phyloP scores from a whole-genome alignment of 2,797 vertebrate species.

The Balearica regulorum region DNA sequence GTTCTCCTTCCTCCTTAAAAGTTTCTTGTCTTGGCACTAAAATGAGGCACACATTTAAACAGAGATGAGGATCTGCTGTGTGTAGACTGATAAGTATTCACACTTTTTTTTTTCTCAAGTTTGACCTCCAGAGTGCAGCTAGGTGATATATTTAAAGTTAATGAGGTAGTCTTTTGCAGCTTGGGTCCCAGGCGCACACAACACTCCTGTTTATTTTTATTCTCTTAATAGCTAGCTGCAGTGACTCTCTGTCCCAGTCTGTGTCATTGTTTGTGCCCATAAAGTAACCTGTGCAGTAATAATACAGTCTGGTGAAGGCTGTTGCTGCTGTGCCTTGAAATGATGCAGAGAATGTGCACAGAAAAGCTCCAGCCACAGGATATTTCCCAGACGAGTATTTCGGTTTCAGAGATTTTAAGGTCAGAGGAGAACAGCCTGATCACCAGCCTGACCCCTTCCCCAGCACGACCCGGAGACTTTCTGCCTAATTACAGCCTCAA shows the following conservation, averaged over 20 bases:
- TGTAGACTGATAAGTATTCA: not conserved
- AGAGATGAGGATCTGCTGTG: not conserved
- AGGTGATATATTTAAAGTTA: conserved; percentile 59
- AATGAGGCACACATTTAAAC: not conserved
- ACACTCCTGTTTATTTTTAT: conserved; percentile 40
- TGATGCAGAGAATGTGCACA: not conserved
- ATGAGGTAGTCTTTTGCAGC: conserved; percentile 36
- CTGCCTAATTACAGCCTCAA: not conserved
- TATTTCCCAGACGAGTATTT: not conserved
- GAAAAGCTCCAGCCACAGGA: not conserved
- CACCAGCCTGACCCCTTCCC: not conserved
- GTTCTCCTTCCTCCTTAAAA: not conserved
- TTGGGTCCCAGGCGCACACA: not conserved
- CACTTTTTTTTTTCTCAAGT: not conserved
- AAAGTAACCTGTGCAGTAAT: not conserved
- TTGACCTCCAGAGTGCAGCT: conserved; percentile 39
- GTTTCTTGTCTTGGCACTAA: not conserved
- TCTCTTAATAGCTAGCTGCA: conserved; percentile 26
- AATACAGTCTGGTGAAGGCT: not conserved
- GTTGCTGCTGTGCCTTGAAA: not conserved
- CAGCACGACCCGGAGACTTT: not conserved
- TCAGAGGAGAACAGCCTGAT: not conserved
- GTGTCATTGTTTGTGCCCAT: not conserved
- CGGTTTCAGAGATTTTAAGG: not conserved
- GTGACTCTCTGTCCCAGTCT: not conserved